These are phyloP conservation scores for Panopea generosa DNA, from an alignment of 2,888 invertebrate genomes.

Conservation along the genomic window DNA sequence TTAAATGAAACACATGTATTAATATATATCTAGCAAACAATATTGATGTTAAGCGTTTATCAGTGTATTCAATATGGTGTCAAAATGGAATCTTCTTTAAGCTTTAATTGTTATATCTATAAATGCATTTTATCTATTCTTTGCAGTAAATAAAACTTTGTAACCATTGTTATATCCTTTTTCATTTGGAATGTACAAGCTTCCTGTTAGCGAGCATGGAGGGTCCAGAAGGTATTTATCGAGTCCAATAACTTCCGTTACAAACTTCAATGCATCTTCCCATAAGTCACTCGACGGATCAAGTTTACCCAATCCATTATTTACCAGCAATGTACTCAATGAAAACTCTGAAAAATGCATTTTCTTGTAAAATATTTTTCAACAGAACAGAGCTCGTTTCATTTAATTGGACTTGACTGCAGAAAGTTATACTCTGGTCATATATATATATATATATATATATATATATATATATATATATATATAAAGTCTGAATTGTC, in stretches of 20 bases:
- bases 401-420: no score
- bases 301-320: conserved; percentile 17
- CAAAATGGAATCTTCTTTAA: background rate
- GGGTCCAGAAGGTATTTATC: conserved; percentile 26
- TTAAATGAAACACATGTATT: no score
- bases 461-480: no score
- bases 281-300: conserved; percentile 18
- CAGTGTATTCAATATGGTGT: background rate
- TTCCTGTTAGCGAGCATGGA: conserved; percentile 13
- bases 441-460: no score
- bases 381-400: no score
- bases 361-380: no score
- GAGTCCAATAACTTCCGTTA: conserved; percentile 38
- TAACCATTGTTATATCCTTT: conserved; percentile 39
- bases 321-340: conserved; percentile 20
- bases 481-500: no score
- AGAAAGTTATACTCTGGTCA: no score
- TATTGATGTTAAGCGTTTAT: no score
- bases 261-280: conserved; percentile 19
- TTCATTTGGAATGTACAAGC: conserved; percentile 15
- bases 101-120: background rate
- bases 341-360: conserved; percentile 40
- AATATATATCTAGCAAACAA: no score
- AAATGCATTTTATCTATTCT: background rate
- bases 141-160: background rate